phyloP scores from a whole-genome alignment of 2,113 vertebrate genomes.

The Poeciliopsis prolifica region DNA sequence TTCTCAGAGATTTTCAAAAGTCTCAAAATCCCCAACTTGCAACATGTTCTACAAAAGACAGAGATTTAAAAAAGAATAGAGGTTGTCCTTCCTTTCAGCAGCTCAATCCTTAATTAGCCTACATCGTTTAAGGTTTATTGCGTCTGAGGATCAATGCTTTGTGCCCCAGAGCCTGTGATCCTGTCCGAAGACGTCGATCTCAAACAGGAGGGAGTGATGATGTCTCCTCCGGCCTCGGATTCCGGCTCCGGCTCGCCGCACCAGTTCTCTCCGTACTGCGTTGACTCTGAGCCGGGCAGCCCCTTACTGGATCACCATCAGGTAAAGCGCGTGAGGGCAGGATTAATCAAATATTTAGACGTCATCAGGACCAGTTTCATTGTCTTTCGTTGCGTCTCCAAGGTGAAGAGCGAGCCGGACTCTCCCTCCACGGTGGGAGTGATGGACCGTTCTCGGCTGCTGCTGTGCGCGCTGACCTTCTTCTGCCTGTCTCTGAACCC shows the following conservation, averaged over 20 bases:
- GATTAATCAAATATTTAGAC: not conserved
- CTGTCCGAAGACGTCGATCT: constrained; percentile 85
- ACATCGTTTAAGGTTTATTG: too few species aligned
- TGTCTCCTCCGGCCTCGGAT: constrained; percentile 96
- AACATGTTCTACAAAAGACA: too few species aligned
- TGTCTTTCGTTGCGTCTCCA: not conserved
- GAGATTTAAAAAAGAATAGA: too few species aligned
- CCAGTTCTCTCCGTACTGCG: constrained; percentile 93
- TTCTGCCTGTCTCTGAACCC: constrained; percentile 97
- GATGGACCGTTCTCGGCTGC: constrained; percentile 96
- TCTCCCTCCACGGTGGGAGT: constrained; percentile 93
- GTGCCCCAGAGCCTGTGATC: constrained; percentile 60
- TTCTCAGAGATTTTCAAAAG: too few species aligned
- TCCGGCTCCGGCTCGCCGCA: constrained; percentile 89
- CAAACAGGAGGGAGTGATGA: constrained; percentile 91
- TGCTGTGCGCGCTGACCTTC: constrained; percentile 94
- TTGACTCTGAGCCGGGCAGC: constrained; percentile 96
- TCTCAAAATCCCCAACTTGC: too few species aligned
- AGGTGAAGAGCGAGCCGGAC: constrained; percentile 96
- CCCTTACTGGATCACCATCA: constrained; percentile 92
- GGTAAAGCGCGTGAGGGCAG: constrained; percentile 71
- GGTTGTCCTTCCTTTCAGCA: too few species aligned
- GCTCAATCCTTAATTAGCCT: too few species aligned
- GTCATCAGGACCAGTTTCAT: not conserved
- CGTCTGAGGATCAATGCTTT: not conserved